Evolutionary conservation across 2,888 invertebrate species (phyloP).

Genomic region (Amiota minor): DNA sequence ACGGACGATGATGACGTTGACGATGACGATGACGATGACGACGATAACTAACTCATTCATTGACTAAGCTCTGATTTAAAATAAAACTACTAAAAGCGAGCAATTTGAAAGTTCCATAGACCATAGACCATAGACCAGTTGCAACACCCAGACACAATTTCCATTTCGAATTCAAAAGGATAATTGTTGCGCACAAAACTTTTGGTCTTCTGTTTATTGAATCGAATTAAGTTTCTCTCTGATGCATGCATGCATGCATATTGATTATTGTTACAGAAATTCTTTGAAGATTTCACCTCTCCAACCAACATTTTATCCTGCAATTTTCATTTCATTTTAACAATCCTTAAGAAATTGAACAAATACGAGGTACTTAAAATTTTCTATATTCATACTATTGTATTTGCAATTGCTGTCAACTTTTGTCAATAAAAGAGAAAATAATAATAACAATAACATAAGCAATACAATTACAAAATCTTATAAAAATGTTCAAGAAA

Average conservation of each 20-base stretch:
- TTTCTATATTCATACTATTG: too few species aligned
- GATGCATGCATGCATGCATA: slow-evolving; percentile 45
- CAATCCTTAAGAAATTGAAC: too few species aligned
- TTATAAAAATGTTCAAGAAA: too few species aligned
- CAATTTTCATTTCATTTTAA: too few species aligned
- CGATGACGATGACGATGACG: slow-evolving; percentile 52
- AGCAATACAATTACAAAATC: too few species aligned
- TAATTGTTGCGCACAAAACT: slow-evolving; percentile 57
- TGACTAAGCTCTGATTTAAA: neutral
- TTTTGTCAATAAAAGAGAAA: too few species aligned
- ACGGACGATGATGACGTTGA: slow-evolving; percentile 50
- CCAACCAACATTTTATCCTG: too few species aligned
- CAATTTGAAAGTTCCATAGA: neutral
- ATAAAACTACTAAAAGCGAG: neutral
- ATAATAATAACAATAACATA: too few species aligned
- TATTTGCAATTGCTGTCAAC: too few species aligned
- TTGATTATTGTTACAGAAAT: slow-evolving; percentile 60
- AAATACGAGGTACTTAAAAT: too few species aligned
- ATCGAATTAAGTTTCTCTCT: neutral
- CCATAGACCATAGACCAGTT: neutral
- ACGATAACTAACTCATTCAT: neutral
- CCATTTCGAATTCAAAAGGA: slow-evolving; percentile 32
- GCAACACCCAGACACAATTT: neutral
- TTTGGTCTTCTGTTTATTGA: slow-evolving; percentile 4
- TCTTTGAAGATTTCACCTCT: slow-evolving; percentile 1